phyloP scores from a whole-genome alignment of 2,113 vertebrate species.

The Tonatia bakeri region DNA sequence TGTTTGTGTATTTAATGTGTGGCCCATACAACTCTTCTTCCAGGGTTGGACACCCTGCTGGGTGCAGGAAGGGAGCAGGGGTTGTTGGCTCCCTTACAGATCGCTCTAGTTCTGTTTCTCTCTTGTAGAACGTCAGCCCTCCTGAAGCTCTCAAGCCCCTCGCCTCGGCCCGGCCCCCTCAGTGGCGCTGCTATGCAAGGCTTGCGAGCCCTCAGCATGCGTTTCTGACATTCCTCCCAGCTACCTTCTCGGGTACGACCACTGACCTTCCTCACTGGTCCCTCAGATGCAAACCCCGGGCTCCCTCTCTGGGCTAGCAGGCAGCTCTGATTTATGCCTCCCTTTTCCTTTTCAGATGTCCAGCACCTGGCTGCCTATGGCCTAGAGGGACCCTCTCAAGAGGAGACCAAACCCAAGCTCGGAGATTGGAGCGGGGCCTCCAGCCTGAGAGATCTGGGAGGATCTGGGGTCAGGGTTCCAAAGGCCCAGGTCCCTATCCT shows the following conservation, averaged over 20 bases:
- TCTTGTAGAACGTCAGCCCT: constrained; percentile 85
- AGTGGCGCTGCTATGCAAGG: constrained; percentile 95
- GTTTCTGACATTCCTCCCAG: constrained; percentile 93
- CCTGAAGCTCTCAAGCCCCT: constrained; percentile 75
- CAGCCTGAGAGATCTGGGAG: constrained; percentile 52
- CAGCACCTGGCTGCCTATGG: constrained; percentile 84
- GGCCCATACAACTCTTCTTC: too few relatives aligned
- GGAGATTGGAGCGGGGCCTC: constrained; percentile 55
- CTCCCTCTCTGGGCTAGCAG: not conserved
- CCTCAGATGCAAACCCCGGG: constrained; percentile 77
- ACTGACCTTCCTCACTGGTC: constrained; percentile 85
- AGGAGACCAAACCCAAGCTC: constrained; percentile 70
- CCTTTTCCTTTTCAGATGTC: constrained; percentile 83
- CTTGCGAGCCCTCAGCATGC: constrained; percentile 90
- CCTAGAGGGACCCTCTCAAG: constrained; percentile 80
- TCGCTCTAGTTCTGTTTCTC: not conserved
- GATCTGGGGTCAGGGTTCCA: constrained; percentile 47
- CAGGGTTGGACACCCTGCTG: too few relatives aligned
- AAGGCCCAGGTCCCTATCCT: constrained; percentile 75
- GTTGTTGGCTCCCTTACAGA: not conserved
- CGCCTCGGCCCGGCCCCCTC: constrained; percentile 76
- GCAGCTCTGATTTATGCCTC: not conserved
- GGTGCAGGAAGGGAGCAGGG: not conserved
- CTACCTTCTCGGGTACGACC: constrained; percentile 87
- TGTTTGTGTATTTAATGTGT: too few relatives aligned